Base-by-base conservation (phyloP, 92 coral and sea anemone genomes). In the Bergia puertoricense region DNA sequence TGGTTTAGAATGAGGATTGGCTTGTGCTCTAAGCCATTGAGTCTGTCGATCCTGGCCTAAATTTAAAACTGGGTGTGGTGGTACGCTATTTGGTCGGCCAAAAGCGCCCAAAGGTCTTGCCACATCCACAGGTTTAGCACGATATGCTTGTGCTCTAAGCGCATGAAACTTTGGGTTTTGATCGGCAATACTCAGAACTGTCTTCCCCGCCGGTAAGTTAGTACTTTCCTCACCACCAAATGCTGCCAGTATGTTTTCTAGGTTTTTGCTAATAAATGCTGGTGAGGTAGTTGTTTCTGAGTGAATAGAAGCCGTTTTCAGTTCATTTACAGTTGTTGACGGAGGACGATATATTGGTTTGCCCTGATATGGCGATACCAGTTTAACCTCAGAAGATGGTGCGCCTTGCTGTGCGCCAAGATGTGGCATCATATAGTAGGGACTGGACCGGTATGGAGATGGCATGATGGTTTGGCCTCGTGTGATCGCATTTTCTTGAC, bases 191-290 rank as follows among this genome's bases (percentile, higher is more conserved):
- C 69, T 22, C 6, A 23, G n/a, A 62, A 23, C 30, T 0, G 51
- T 1, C 38, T 16, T 45, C 44, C 20, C 65, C 23, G 66, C 38
- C 22, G 42, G 87, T n/a, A 30, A 45, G 46, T 13, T 4, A 59
- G 42, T 8, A 36, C 22, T 84, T 13, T 84, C 79, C 13, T 84
- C 79, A 10, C 78, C 87, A 20, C 87, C 87, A 84, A 84, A 84
- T 5, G 79, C 50, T 7, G 65, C 87, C 45, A 84, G 30, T 71
- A 84, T 84, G 78, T 84, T 84, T 72, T 84, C 79, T 10, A 84
- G 77, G 36, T 84, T 84, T 37, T 84, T 84, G 16, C 66, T 30
- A 37, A 84, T 84, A 50, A 84, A 84, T 4, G 79, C 78, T 6
- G 79, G 79, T 36, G 87, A 71, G 13, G 77, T 36, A 84, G 87